Percentiles rank a stretch among this genome's conserved stretches.
phyloP scores from a whole-genome alignment of 1,140 invertebrate genomes.

The Pentalonia nigronervosa region DNA sequence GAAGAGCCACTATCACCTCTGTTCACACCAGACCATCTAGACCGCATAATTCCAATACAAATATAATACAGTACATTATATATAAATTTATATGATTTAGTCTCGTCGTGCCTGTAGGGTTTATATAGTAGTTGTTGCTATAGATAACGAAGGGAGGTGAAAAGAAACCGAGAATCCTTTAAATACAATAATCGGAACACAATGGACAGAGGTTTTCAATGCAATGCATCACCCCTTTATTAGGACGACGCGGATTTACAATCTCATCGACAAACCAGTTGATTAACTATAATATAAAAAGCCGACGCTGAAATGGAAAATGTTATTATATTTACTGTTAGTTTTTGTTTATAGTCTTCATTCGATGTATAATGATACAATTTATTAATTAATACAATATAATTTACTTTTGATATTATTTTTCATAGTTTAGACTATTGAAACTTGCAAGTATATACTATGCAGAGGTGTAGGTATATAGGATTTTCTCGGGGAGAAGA shows the following conservation, averaged over 20 bases:
- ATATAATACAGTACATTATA: background rate
- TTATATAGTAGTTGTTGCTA: background rate
- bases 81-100: background rate
- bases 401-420: background rate
- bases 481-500: too few relatives aligned
- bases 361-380: background rate
- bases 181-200: background rate
- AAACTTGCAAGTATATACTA: background rate
- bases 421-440: background rate
- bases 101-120: background rate
- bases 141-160: background rate
- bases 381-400: slow-evolving; percentile 8
- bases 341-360: background rate
- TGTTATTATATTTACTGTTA: background rate
- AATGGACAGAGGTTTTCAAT: background rate
- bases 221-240: background rate
- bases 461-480: too few relatives aligned
- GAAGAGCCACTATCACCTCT: background rate
- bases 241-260: background rate
- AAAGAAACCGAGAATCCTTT: background rate
- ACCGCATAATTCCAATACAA: background rate
- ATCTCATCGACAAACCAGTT: background rate
- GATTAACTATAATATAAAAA: background rate
- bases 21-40: background rate
- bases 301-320: background rate